Conservation (phyloP, 2,888 invertebrate genomes). For the Drosophila fulvimacula region DNA sequence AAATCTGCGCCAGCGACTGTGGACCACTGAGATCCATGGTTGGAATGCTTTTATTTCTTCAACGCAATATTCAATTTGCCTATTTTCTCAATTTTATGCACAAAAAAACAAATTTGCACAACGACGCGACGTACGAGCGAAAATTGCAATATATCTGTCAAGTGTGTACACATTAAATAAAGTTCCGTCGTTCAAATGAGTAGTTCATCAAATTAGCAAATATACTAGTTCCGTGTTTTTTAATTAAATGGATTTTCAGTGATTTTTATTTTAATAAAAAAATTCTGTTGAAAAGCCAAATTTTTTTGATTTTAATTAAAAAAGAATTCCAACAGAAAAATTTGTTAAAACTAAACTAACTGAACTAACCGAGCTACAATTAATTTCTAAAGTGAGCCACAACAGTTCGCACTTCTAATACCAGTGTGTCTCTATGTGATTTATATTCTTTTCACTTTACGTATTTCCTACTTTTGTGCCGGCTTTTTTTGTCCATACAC, state of each 20-base stretch:
- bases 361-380: too few species aligned
- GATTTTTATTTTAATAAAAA: background rate
- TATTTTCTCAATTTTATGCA: background rate
- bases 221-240: background rate
- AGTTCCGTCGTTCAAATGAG: background rate
- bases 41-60: constrained; percentile 20
- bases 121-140: constrained; percentile 18
- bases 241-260: background rate
- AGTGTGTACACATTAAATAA: constrained; percentile 48
- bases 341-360: background rate
- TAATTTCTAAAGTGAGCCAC: background rate
- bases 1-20: constrained; percentile 83
- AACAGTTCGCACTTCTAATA: background rate
- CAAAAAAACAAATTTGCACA: constrained; percentile 17
- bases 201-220: background rate
- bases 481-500: constrained; percentile 13
- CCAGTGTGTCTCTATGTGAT: constrained; percentile 36
- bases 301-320: background rate
- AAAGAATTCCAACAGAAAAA: background rate
- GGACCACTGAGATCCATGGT: constrained; percentile 83
- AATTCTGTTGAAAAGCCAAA: fast-evolving
- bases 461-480: constrained; percentile 20
- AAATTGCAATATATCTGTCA: constrained; percentile 38
- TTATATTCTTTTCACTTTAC: background rate
- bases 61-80: constrained; percentile 2